Evolutionary conservation across 2,113 vertebrate genomes (phyloP).

Genomic region (Petrocephalus microphthalmus): DNA sequence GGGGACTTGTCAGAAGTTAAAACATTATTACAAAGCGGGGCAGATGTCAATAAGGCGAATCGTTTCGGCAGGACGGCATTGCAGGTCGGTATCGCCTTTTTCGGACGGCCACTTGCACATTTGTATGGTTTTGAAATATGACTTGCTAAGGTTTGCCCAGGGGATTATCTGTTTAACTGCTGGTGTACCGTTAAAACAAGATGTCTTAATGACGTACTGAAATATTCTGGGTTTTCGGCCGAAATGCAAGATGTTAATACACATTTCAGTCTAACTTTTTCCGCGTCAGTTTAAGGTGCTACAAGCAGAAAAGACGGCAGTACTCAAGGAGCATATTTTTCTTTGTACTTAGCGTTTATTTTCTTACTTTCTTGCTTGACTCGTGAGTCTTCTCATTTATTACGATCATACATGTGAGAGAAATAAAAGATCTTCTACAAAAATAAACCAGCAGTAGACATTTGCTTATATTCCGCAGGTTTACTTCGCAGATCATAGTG

Average conservation of each 20-base stretch:
- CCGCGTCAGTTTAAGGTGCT: not conserved
- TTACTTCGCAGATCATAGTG: not conserved
- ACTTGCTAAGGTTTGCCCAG: not conserved
- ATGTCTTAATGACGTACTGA: slow-evolving; percentile 19
- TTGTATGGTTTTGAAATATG: not conserved
- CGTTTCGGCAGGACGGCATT: slow-evolving; percentile 78
- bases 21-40: slow-evolving; percentile 73
- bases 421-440: not conserved
- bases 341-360: not conserved
- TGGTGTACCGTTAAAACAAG: not conserved
- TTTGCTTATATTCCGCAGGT: not conserved
- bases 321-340: not conserved
- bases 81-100: slow-evolving; percentile 76
- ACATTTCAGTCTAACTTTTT: not conserved
- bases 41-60: slow-evolving; percentile 80
- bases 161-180: slow-evolving; percentile 12
- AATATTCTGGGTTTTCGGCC: not conserved
- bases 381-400: not conserved
- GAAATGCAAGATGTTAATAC: not conserved
- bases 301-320: not conserved
- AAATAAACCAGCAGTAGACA: not conserved
- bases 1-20: slow-evolving; percentile 72
- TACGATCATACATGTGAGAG: not conserved
- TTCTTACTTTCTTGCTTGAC: not conserved
- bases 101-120: not conserved